Evolutionary conservation across 2,888 invertebrate genomes (phyloP).

Genomic region (Sycophila texana): DNA sequence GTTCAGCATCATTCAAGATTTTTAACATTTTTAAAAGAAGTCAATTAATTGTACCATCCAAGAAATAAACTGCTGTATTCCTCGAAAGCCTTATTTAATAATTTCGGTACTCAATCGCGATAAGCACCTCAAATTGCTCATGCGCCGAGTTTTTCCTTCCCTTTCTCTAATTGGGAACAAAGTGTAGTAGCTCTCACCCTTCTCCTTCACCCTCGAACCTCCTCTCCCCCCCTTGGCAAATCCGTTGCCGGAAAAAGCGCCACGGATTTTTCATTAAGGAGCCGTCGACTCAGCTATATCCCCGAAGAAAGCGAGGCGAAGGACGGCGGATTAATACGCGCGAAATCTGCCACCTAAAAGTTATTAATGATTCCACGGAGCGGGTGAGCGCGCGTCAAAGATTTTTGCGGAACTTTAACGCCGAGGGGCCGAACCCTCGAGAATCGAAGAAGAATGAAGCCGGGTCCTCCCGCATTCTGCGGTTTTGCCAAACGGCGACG

Average conservation of each 20-base stretch:
- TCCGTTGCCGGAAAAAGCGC: constrained; percentile 53
- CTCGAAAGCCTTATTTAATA: constrained; percentile 14
- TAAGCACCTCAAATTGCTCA: constrained; percentile 36
- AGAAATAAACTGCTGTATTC: no score
- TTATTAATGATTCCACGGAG: constrained; percentile 73
- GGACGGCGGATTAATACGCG: constrained; percentile 73
- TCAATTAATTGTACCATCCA: background rate
- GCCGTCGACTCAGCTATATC: constrained; percentile 66
- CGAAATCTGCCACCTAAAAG: constrained; percentile 75
- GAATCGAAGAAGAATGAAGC: constrained; percentile 41
- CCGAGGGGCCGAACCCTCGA: constrained; percentile 18
- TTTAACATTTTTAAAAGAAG: background rate
- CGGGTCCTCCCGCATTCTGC: constrained; percentile 24
- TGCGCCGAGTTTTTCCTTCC: constrained; percentile 7
- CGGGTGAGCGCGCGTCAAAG: constrained; percentile 69
- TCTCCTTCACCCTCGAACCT: background rate
- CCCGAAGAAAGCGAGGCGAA: constrained; percentile 60
- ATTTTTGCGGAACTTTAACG: constrained; percentile 63
- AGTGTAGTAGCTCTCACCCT: constrained; percentile 12
- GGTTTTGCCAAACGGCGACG: constrained; percentile 39
- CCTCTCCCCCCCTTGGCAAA: constrained; percentile 43
- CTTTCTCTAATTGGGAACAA: constrained; percentile 46
- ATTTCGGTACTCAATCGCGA: constrained; percentile 27
- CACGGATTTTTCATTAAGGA: constrained; percentile 75
- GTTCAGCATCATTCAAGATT: no score